phyloP scores from a whole-genome alignment of 1,140 invertebrate genomes.

The Gerris buenoi region DNA sequence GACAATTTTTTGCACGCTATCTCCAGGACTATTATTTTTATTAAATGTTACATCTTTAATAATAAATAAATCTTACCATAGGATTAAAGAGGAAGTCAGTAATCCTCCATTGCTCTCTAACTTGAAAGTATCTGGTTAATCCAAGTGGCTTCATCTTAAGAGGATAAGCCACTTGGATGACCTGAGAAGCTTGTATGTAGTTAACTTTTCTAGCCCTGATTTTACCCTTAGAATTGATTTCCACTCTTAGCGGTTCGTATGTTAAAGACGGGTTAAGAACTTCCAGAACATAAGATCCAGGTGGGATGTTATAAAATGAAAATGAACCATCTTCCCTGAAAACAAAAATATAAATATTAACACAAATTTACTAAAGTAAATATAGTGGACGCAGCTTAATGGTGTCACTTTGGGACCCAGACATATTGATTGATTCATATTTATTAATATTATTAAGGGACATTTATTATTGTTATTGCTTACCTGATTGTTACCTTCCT shows the following conservation, averaged over 20 bases:
- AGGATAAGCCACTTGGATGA: conserved; percentile 79
- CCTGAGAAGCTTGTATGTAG: conserved; percentile 76
- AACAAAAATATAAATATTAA: conserved; percentile 21
- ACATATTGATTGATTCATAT: not conserved
- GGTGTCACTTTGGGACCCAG: not conserved
- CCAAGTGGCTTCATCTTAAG: conserved; percentile 69
- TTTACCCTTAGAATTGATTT: conserved; percentile 93
- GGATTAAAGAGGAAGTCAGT: conserved; percentile 92
- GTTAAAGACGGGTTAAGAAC: conserved; percentile 76
- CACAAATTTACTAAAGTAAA: not conserved
- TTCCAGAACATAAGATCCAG: conserved; percentile 91
- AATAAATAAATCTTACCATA: conserved; percentile 46
- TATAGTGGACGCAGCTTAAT: not conserved
- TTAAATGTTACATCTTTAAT: no score
- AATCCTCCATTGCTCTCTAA: conserved; percentile 83
- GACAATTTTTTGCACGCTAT: no score
- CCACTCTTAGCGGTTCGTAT: conserved; percentile 83
- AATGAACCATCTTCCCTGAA: conserved; percentile 83
- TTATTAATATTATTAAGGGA: no score
- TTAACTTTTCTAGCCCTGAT: conserved; percentile 88
- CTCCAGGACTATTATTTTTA: no score
- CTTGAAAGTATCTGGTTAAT: conserved; percentile 81
- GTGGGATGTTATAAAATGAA: conserved; percentile 70
- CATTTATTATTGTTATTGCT: no score
- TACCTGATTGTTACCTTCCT: no score